Conservation (phyloP, 2,113 vertebrate species). For the Toxostoma redivivum region DNA sequence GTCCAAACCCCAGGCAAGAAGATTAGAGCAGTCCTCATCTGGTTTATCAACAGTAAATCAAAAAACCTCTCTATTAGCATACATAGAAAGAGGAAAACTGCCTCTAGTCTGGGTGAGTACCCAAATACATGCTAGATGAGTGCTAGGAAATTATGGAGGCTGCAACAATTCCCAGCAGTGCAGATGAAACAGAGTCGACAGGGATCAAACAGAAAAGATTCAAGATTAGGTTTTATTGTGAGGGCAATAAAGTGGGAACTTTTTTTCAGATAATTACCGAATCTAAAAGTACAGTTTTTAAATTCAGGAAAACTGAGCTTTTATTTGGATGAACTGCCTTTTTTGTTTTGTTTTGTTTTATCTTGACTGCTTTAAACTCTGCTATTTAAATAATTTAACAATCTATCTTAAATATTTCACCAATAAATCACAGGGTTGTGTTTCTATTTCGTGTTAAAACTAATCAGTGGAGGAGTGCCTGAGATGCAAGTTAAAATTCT, state of each 20-base stretch:
- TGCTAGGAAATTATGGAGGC: not conserved
- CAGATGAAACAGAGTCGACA: not conserved
- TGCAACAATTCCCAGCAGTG: not conserved
- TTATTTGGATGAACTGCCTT: not conserved
- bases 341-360: not conserved
- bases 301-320: not conserved
- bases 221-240: not conserved
- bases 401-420: conserved; percentile 54
- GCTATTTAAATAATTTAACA: conserved; percentile 31
- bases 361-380: not conserved
- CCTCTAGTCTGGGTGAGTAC: rapidly evolving
- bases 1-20: not conserved
- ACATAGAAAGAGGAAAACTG: not conserved
- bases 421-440: conserved; percentile 41
- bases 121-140: not conserved
- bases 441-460: conserved; percentile 40
- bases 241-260: not conserved
- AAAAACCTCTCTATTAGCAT: not conserved
- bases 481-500: conserved; percentile 45
- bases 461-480: conserved; percentile 19
- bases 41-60: not conserved
- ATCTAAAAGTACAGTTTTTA: not conserved
- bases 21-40: rapidly evolving
- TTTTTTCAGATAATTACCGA: rapidly evolving
- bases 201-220: not conserved